Evolutionary conservation across 2,797 vertebrate species (phyloP), one percentile per base, ranked within the genome.

Genomic region (Anabacerthia variegaticeps): DNA sequence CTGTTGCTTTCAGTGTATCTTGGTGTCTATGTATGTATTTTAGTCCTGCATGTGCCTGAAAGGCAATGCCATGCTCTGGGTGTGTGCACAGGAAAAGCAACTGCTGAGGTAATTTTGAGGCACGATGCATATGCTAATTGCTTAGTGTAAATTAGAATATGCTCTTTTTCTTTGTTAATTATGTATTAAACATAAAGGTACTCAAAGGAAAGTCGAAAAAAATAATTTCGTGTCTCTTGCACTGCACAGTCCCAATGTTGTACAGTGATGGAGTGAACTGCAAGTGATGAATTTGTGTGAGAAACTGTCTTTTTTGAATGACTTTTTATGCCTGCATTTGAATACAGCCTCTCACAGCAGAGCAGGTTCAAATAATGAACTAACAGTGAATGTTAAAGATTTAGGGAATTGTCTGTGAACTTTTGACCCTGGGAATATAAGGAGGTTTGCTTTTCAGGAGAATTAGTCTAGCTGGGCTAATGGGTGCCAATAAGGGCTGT

Each of bases 361-460:
- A 92, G 92, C 93, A 93, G 65, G 93, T 92, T 94, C 90, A 96
- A 95, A 96, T 96, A 97, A 97, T 96, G 97, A 96, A 96, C 93
- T 94, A 96, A 95, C 48, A 92, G 96, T 15, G 34, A 96, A 95
- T 63, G 94, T 94, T 97, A 96, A 97, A 97, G 97, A 97, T 97
- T 97, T 96, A 94, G 75, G 91, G 89, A 93, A 92, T 97, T 93
- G 96, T 69, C 94, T 88, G 84, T 96, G 88, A 97, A 97, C 72
- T 86, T 89, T 76, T 97, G 96, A 96, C 91, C 93, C 91, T 56
- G 56, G 69, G 91, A 96, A 95, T 93, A 96, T 94, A 97, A 89
- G 78, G 63, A 83, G 95, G 92, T 89, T 96, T 96, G 96, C 92
- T 94, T 97, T 96, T 96, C 93, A 94, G 92, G 89, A 96, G 86